Evolutionary conservation across 1,140 invertebrate species (phyloP).

Genomic region (Drosophila sulfurigaster): DNA sequence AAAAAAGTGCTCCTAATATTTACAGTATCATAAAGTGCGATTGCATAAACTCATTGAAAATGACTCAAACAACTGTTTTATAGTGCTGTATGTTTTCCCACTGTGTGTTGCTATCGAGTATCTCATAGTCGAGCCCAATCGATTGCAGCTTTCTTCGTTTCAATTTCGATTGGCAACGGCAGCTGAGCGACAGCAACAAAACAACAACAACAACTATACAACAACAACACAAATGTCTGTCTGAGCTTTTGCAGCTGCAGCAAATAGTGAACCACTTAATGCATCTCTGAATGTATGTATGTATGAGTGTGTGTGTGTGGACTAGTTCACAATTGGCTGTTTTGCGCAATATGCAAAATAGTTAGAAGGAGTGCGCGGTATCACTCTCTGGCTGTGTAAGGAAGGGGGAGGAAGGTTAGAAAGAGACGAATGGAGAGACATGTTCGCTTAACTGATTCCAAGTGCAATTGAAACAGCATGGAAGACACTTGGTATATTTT

Average conservation of each 20-base stretch:
- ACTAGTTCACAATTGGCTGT: slow-evolving; percentile 44
- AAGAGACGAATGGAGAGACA: not conserved
- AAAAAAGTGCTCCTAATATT: too few relatives aligned
- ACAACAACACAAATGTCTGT: too few relatives aligned
- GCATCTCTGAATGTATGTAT: not conserved
- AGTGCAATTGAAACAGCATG: slow-evolving; percentile 44
- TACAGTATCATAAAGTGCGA: too few relatives aligned
- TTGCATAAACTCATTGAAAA: too few relatives aligned
- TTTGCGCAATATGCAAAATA: slow-evolving; percentile 46
- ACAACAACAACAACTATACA: not conserved
- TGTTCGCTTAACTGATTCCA: slow-evolving; percentile 48
- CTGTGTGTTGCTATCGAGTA: too few relatives aligned
- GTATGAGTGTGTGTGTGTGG: slow-evolving; percentile 5
- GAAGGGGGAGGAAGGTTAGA: not conserved
- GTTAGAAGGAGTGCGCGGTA: not conserved
- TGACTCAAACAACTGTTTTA: too few relatives aligned
- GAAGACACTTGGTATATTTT: slow-evolving; percentile 16
- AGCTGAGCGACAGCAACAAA: not conserved
- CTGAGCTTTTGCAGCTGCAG: slow-evolving; percentile 30
- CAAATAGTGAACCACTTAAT: slow-evolving; percentile 19
- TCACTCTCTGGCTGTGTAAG: not conserved
- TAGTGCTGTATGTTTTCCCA: too few relatives aligned
- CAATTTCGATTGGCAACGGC: slow-evolving; percentile 46
- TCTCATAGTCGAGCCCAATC: too few relatives aligned
- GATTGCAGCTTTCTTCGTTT: slow-evolving; percentile 9